Base-by-base conservation (phyloP, 2,888 invertebrate species). In the Smittia aterrima region DNA sequence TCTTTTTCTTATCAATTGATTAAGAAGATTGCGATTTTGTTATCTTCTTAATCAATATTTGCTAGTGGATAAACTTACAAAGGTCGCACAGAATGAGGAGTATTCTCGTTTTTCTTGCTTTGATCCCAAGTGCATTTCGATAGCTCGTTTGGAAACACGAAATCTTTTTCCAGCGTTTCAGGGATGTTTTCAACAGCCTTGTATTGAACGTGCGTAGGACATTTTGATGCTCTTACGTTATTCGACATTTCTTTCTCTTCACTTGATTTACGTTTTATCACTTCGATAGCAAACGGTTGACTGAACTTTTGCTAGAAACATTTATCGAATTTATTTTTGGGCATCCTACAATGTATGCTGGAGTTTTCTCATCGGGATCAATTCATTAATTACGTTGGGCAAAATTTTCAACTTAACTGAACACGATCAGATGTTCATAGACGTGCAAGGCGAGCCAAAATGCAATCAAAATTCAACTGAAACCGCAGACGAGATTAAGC, bases 41-140 rank as follows among this genome's bases (percentile, higher is more conserved):
- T n/a, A 9, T 18, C n/a, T 67, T 67, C 20, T n/a, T 13, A 68
- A 27, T 68, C 13, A 41, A 22, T 6, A 68, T 71, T 32, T 18
- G 32, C 2, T 0, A 7, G 16, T 1, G 24, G 16, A 27, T 32
- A 24, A 20, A 72, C 74, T 74, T 27, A 74, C 74, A 74, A 74
- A 66, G 74, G 18, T 20, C 74, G 24, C 4, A n/a, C 11, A 16
- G 74, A 22, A 66, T 74, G 74, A 11, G 66, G 66, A n/a, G 64
- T 27, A 40, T 6, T 20, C 18, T 74, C 40, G 9, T 16, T 20
- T n/a, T 62, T 16, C 22, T 74, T 62, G 32, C 53, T 25, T 1
- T n/a, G 58, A 40, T 27, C 62, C 74, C 74, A 74, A 9, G 25
- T 66, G 18, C 74, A 74, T 54, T 54, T 66, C 16, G 53, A 66